These are phyloP conservation scores for Camelus bactrianus DNA, from an alignment of 2,113 vertebrate genomes.

Conservation along the genomic window DNA sequence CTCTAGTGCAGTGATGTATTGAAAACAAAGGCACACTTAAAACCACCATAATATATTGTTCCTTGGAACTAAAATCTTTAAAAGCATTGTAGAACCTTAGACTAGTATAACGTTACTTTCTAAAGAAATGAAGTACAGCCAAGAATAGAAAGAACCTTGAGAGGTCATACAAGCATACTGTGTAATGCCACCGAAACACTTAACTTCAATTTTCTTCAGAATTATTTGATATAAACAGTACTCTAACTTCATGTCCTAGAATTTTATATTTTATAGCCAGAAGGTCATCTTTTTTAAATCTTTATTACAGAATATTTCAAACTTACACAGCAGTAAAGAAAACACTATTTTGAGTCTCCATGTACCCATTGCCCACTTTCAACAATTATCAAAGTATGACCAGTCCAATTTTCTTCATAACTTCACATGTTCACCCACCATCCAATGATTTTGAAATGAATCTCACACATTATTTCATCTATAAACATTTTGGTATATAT, in stretches of 20 bases:
- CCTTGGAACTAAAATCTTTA: not conserved
- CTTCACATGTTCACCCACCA: not conserved
- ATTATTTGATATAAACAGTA: not conserved
- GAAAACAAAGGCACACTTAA: constrained; percentile 28
- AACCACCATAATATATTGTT: not conserved
- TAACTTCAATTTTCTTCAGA: not conserved
- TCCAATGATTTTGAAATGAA: constrained; percentile 9
- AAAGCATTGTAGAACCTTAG: not conserved
- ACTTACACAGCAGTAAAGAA: not conserved
- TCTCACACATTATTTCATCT: not conserved
- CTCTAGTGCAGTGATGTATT: not conserved
- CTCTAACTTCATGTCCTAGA: not conserved
- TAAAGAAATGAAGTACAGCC: not conserved
- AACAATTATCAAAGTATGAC: not conserved
- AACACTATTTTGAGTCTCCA: not conserved
- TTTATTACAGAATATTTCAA: not conserved
- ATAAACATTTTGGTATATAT: not conserved
- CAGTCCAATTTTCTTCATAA: not conserved
- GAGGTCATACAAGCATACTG: not conserved
- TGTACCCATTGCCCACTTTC: not conserved
- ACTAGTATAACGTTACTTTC: constrained; percentile 7
- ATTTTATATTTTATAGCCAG: not conserved
- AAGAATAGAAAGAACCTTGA: not conserved
- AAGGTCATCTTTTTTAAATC: not conserved
- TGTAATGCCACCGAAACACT: not conserved